Evolutionary conservation across 92 coral and sea anemone species (phyloP).

Genomic region (Porites lobata): DNA sequence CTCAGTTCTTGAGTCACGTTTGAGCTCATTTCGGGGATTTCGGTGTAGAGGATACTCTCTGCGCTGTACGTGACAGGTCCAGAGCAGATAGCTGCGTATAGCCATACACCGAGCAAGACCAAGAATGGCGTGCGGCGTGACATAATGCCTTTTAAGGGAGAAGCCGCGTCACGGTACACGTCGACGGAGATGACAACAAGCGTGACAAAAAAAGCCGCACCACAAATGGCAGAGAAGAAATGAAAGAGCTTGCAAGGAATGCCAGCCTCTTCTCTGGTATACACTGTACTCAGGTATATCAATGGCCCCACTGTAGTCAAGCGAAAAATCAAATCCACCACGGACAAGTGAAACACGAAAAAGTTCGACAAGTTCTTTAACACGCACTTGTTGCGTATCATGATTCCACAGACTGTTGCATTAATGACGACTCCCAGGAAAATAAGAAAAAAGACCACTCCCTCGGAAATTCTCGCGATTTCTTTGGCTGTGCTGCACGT

Average conservation of each 20-base stretch:
- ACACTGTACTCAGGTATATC: conserved; percentile 35
- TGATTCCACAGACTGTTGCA: conserved; percentile 40
- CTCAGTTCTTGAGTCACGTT: conserved; percentile 6
- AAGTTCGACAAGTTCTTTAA: conserved; percentile 58
- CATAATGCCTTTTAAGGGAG: conserved; percentile 46
- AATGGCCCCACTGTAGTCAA: conserved; percentile 44
- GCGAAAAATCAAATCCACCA: conserved; percentile 44
- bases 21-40: conserved; percentile 54
- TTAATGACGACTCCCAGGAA: conserved; percentile 37
- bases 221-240: conserved; percentile 43
- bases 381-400: conserved; percentile 49
- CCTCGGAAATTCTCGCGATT: conserved; percentile 30
- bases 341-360: conserved; percentile 52
- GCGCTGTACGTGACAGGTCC: conserved; percentile 74
- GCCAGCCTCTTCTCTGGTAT: background rate
- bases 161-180: conserved; percentile 46
- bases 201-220: conserved; percentile 49
- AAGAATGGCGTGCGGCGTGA: conserved; percentile 59
- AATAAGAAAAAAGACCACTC: conserved; percentile 22
- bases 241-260: conserved; percentile 40
- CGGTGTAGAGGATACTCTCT: conserved; percentile 33
- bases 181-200: conserved; percentile 46
- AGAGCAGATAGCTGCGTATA: conserved; percentile 59
- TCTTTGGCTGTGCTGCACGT: conserved; percentile 37
- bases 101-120: conserved; percentile 54